Base-by-base conservation (phyloP, 2,888 invertebrate species). In the Tineola bisselliella region DNA sequence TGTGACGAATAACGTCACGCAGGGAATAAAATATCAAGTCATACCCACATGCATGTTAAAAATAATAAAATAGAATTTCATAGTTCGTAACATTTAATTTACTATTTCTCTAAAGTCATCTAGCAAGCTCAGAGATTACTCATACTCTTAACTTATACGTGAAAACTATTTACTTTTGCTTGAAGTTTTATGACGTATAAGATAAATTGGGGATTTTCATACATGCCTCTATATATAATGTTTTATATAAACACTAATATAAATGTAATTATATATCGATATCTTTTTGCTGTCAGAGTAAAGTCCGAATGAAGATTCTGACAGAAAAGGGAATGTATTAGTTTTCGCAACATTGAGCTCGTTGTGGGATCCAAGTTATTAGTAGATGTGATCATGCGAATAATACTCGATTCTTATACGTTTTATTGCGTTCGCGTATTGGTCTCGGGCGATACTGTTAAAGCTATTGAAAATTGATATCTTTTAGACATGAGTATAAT, bases 281-380 rank as follows among this genome's bases (percentile, higher is more conserved):
- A n/a, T 12, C 10, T 38, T 18, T 48, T 48, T 48, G 17, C 48
- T 48, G 48, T 18, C 48, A 18, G 48, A 15, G 1, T 18, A 56
- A 56, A 56, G 25, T 56, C 56, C 56, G 56, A 12, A 19, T 12
- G 58, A 58, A 15, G 58, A 19, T 33, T 17, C 58, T 58, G 33
- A 58, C 58, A 58, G 58, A 58, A 58, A 33, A 58, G 58, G 58
- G 58, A 58, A 58, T 58, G 58, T 58, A 58, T 82, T 81, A 81
- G 74, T 75, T 76, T 70, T 76, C 84, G 83, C 78, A 76, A 78
- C 84, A 82, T 82, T 82, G 79, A 79, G 72, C 83, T 70, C 79
- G 76, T 77, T 81, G 82, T 76, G 79, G 80, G 79, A 80, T 82
- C 82, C 81, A 79, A 83, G 84, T 86, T 84, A 86, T 86, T 86